Evolutionary conservation across 2,113 vertebrate species (phyloP).

Genomic region (Solea solea): DNA sequence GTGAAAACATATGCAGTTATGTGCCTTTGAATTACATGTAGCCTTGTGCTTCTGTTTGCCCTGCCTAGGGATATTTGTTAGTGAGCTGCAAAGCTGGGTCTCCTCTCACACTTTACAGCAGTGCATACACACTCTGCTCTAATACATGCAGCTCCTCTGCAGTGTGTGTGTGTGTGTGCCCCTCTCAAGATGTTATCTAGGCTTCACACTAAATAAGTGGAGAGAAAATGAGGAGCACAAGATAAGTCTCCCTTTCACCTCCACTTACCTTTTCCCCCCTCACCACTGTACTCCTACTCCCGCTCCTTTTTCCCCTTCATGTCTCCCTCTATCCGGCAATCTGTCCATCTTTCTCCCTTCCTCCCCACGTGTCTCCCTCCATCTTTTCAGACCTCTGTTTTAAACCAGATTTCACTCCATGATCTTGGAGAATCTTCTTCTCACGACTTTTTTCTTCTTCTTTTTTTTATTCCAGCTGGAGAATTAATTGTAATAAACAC

Average conservation of each 20-base stretch:
- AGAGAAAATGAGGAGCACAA: slow-evolving; percentile 24
- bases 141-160: no score
- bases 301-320: slow-evolving; percentile 19
- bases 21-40: slow-evolving; percentile 23
- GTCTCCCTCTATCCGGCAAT: slow-evolving; percentile 16
- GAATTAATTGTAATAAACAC: slow-evolving; percentile 64
- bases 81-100: slow-evolving; percentile 27
- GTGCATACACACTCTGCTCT: neutral
- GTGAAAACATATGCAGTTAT: slow-evolving; percentile 1
- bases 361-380: slow-evolving; percentile 2
- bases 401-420: slow-evolving; percentile 66
- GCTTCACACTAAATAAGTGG: slow-evolving; percentile 30
- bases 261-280: slow-evolving; percentile 24
- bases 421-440: slow-evolving; percentile 54
- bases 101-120: slow-evolving; percentile 31
- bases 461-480: slow-evolving; percentile 44
- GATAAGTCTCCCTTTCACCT: slow-evolving; percentile 37
- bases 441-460: slow-evolving; percentile 14
- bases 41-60: slow-evolving; percentile 43
- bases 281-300: slow-evolving; percentile 21
- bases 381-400: slow-evolving; percentile 35
- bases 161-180: slow-evolving; percentile 5
- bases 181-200: slow-evolving; percentile 38
- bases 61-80: slow-evolving; percentile 46
- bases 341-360: slow-evolving; percentile 36